Evolutionary conservation across 92 coral and sea anemone species (phyloP).

Genomic region (Scolanthus callimorphus): DNA sequence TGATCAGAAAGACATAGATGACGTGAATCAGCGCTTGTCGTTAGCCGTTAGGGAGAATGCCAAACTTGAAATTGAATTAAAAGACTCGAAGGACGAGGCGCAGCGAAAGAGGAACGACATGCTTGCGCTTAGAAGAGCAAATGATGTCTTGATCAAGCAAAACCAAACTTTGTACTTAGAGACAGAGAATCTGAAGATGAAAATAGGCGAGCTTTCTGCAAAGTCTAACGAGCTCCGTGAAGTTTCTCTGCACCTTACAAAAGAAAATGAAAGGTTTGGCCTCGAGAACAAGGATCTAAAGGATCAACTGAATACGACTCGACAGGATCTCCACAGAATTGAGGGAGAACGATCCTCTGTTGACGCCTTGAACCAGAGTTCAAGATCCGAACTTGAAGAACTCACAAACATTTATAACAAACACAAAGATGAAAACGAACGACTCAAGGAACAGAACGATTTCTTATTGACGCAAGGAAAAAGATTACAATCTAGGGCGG

Average conservation of each 20-base stretch:
- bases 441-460: conserved; percentile 60
- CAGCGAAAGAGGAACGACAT: conserved; percentile 61
- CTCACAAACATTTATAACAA: conserved; percentile 25
- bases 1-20: conserved; percentile 60
- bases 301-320: conserved; percentile 38
- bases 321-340: conserved; percentile 43
- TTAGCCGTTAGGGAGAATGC: conserved; percentile 57
- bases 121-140: conserved; percentile 84
- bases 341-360: conserved; percentile 43
- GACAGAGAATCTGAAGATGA: conserved; percentile 71
- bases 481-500: conserved; percentile 67
- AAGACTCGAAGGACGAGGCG: conserved; percentile 54
- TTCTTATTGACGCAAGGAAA: conserved; percentile 66
- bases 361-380: conserved; percentile 26
- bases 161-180: conserved; percentile 91
- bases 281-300: conserved; percentile 56
- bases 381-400: conserved; percentile 49
- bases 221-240: conserved; percentile 31
- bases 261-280: conserved; percentile 65
- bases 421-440: conserved; percentile 52
- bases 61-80: conserved; percentile 62
- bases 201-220: conserved; percentile 28
- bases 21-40: conserved; percentile 54
- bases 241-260: conserved; percentile 34
- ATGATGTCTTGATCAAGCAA: conserved; percentile 83